Evolutionary conservation across 53 echinoderm and acorn worm genomes (phyloP), one percentile per base, ranked within the genome.

Genomic region (Echinometra lucunter): DNA sequence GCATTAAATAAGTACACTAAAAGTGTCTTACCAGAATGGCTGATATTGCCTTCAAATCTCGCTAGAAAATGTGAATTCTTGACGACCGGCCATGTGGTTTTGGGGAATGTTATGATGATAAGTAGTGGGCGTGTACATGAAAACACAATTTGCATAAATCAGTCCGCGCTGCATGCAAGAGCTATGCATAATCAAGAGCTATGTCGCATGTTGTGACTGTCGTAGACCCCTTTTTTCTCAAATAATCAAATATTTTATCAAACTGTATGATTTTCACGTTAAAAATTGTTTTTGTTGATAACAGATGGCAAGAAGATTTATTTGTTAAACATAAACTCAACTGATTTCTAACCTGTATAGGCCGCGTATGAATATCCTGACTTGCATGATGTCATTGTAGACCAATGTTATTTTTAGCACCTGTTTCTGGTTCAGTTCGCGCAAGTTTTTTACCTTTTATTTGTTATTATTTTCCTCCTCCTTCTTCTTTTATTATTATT

Each of bases 61-160:
- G 30, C 69, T 10, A 30, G 30, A 13, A 69, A 69, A 69, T 69
- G 34, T 32, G 69, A 11, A 30, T 0, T 32, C 32, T 69, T 32
- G 32, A 69, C 34, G 69, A 32, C 35, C 78, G 78, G 21, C 78
- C 78, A 78, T 78, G 78, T 78, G 78, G 78, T 78, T 78, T 78
- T 40, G 38, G 42, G 38, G 78, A 34, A 78, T 78, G 78, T 78
- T 78, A 4, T 78, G 37, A 78, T 78, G 18, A 78, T 78, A 6
- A 72, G 16, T 19, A 42, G 35, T 72, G 30, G 78, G 78, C 78
- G 78, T 78, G 78, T 30, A 69, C 78, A 37, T 78, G 10, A 78
- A 42, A 78, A 40, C 78, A 42, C 10, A 4, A 78, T 78, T 78
- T 78, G 78, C 78, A 78, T 78, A 78, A 42, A 78, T 78, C 21